Base-by-base conservation (phyloP, 2,888 invertebrate species). In the Lissonota sp. region DNA sequence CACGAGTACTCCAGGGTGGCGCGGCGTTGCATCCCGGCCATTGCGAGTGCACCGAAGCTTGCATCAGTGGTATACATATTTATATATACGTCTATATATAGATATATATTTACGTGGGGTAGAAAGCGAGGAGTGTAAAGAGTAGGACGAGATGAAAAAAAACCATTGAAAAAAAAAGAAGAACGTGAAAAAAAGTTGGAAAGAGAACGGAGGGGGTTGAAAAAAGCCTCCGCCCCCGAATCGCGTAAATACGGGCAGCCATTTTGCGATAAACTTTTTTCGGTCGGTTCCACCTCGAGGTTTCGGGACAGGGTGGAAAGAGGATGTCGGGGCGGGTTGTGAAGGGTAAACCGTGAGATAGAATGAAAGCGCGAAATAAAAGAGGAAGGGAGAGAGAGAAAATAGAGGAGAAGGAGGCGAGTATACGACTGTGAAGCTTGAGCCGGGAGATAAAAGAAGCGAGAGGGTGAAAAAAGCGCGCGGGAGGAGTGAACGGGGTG, bases 211-310 rank as follows among this genome's bases (percentile, higher is more conserved):
- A 40, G 81, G 82, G 84, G 87, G 84, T 77, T 84, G 83, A 83
- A 88, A 88, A 88, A 88, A 87, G 86, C 86, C 87, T 86, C 88
- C 88, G 88, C 90, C 91, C 86, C 89, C 88, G 90, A 90, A 90
- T 90, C 89, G 88, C 92, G 91, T 92, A 92, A 92, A 92, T 92
- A 92, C 91, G 88, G 91, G 92, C 92, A 91, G 91, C 92, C 92
- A 92, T 92, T 91, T 90, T 90, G 90, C 88, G 89, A 90, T 90
- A 88, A 89, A 89, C 88, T 89, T 89, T 90, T 89, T 87, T 86
- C 85, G 87, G 84, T 83, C 83, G 84, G 73, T 66, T 74, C 77
- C 67, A 83, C 77, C 86, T 84, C 84, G 83, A 79, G 73, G 84
- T 55, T 64, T 26, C 26, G 26, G 76, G 83, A 77, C 86, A 73